Evolutionary conservation across 2,113 vertebrate genomes (phyloP).

Genomic region (Daboia siamensis): DNA sequence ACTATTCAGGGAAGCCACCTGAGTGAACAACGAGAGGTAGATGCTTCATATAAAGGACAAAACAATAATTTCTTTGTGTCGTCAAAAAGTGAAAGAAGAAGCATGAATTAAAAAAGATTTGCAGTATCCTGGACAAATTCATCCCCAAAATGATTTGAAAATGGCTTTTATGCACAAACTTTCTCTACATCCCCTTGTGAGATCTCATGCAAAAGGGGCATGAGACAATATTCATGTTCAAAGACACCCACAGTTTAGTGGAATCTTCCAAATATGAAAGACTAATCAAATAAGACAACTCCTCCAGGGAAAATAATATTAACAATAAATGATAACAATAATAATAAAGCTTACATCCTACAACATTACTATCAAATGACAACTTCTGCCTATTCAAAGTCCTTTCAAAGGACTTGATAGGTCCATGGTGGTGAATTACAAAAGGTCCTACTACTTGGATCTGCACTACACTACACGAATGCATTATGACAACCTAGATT

Average conservation of each 20-base stretch:
- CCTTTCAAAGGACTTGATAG: background rate
- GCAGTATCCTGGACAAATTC: background rate
- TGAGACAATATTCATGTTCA: background rate
- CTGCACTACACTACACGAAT: background rate
- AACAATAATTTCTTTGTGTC: background rate
- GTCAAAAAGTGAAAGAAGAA: background rate
- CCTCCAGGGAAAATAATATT: background rate
- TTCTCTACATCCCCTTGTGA: background rate
- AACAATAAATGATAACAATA: background rate
- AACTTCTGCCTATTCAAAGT: background rate
- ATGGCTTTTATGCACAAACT: background rate
- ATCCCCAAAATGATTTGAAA: background rate
- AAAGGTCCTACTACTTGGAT: background rate
- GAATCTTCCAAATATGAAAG: background rate
- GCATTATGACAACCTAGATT: background rate
- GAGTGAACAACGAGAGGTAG: background rate
- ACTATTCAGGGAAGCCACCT: background rate
- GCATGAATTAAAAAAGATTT: background rate
- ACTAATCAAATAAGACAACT: background rate
- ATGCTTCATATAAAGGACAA: background rate
- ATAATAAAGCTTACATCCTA: background rate
- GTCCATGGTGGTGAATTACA: background rate
- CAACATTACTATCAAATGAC: background rate
- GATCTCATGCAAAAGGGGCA: background rate
- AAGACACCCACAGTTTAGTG: background rate